Conservation (phyloP, 2,113 vertebrate genomes). For the Sprattus sprattus region DNA sequence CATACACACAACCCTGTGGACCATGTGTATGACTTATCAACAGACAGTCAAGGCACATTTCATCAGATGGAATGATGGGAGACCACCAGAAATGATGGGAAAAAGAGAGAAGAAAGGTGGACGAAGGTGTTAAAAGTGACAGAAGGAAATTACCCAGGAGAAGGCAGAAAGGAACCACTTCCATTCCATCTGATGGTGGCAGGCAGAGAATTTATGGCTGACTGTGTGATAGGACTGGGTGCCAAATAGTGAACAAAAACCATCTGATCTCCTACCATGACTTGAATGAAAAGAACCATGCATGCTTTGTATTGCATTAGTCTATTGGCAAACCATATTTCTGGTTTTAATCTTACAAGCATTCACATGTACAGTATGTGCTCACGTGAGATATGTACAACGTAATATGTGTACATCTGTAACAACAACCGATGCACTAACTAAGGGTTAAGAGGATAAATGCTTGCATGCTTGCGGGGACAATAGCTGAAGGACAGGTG, state of each 20-base stretch:
- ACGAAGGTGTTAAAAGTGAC: slow-evolving; percentile 36
- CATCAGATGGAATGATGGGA: neutral
- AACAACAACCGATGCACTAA: neutral
- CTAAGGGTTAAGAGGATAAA: neutral
- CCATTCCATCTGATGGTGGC: neutral
- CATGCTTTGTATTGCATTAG: neutral
- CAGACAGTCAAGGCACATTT: neutral
- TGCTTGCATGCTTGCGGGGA: too few relatives aligned
- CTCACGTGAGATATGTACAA: too few relatives aligned
- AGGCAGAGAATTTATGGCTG: neutral
- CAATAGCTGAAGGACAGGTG: too few relatives aligned
- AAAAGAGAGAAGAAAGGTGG: slow-evolving; percentile 14
- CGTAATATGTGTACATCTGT: too few relatives aligned
- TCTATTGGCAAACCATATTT: neutral
- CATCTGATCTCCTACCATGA: neutral
- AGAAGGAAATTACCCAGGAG: slow-evolving; percentile 45
- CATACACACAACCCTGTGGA: neutral
- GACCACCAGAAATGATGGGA: slow-evolving; percentile 26
- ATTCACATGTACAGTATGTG: neutral
- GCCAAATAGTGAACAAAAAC: neutral
- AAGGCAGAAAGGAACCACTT: neutral
- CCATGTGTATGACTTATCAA: slow-evolving; percentile 37
- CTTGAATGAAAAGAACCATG: too few relatives aligned
- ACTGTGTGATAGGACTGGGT: neutral
- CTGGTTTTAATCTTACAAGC: neutral